Evolutionary conservation across 2,797 vertebrate species (phyloP).

Genomic region (Sandelia bainsii): DNA sequence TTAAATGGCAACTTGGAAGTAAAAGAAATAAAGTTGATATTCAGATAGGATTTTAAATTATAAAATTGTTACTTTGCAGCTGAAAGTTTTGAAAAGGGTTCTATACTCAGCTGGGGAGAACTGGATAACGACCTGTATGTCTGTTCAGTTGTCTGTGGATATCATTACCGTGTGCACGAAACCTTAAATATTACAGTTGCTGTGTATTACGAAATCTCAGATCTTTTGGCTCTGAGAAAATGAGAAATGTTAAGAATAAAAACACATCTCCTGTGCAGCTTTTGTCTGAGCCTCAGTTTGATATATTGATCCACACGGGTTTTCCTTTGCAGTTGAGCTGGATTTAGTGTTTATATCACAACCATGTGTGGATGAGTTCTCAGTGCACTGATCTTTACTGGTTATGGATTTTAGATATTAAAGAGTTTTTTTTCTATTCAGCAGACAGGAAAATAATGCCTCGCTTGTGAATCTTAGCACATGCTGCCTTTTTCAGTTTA

Average conservation of each 20-base stretch:
- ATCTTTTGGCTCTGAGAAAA: constrained; percentile 11
- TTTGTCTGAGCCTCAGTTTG: not conserved
- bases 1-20: not conserved
- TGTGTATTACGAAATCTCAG: constrained; percentile 5
- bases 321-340: constrained; percentile 13
- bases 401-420: not conserved
- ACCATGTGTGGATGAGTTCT: constrained; percentile 33
- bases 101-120: not conserved
- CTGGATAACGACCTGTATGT: not conserved
- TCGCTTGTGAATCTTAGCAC: not conserved
- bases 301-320: constrained; percentile 9
- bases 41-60: not conserved
- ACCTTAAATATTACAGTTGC: not conserved
- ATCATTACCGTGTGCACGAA: constrained; percentile 12
- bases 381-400: constrained; percentile 7
- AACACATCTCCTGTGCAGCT: not conserved
- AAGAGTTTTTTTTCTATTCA: not conserved
- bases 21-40: too few relatives aligned
- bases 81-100: not conserved
- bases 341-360: constrained; percentile 29
- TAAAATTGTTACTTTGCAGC: not conserved
- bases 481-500: not conserved
- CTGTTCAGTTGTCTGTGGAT: constrained; percentile 6
- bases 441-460: not conserved
- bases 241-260: constrained; percentile 26